Conservation (phyloP, 2,888 invertebrate species). For the Fissipunctia ypsillon region DNA sequence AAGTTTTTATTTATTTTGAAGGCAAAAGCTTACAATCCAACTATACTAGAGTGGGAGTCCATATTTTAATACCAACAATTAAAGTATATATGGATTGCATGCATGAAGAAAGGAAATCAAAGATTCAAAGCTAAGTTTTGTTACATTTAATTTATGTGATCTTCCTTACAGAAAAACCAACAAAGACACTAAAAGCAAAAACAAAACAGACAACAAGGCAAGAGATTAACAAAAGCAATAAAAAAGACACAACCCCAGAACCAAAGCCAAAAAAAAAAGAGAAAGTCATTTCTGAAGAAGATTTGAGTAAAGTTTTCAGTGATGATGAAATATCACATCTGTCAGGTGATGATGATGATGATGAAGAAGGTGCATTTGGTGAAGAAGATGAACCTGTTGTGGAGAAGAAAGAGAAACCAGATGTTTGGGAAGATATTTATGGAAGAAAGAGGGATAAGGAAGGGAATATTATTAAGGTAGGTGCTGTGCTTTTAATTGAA, state of each 20-base stretch:
- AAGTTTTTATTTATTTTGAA: background rate
- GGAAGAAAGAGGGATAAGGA: conserved; percentile 95
- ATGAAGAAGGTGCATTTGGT: conserved; percentile 68
- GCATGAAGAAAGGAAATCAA: too few species aligned
- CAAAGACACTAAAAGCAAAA: conserved; percentile 58
- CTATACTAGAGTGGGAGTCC: background rate
- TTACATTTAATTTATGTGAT: background rate
- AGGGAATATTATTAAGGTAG: conserved; percentile 94
- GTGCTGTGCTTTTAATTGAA: background rate
- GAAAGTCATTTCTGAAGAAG: conserved; percentile 78
- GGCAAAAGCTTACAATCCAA: background rate
- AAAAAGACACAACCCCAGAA: conserved; percentile 49
- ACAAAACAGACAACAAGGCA: conserved; percentile 56
- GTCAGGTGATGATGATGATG: conserved; percentile 78
- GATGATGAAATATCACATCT: conserved; percentile 87
- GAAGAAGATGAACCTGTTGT: conserved; percentile 68
- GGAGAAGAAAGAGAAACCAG: conserved; percentile 79
- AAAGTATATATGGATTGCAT: too few species aligned
- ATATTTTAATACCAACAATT: background rate
- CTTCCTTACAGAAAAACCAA: conserved; percentile 73
- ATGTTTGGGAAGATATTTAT: conserved; percentile 97
- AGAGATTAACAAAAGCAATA: conserved; percentile 45
- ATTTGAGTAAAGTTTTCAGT: conserved; percentile 83
- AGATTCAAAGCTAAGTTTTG: too few species aligned
- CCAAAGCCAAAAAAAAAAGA: conserved; percentile 63